Base-by-base conservation (phyloP, 2,888 invertebrate species). In the Fragum sueziense region DNA sequence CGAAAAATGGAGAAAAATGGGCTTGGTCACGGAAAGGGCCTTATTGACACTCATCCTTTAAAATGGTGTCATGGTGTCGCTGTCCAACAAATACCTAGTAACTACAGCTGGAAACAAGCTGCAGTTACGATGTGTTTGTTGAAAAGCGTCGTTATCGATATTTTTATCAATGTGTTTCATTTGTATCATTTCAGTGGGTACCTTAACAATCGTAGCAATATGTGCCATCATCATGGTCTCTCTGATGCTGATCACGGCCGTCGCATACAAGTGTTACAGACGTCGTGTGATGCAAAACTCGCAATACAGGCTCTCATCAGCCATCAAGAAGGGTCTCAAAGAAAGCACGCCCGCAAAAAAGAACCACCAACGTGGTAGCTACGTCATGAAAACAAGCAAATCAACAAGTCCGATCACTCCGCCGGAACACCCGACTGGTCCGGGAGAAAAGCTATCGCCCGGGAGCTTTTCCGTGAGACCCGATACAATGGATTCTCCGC, bases 241-340 rank as follows among this genome's bases (percentile, higher is more conserved):
- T 86, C 93, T 95, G 41, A 91, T 95, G 47, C 51, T 76, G n/a
- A 94, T 95, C 85, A 94, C 95, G 41, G 95, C 95, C 11, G 94
- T 95, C 86, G 95, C 95, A 33, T 95, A 95, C 93, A 95, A 95
- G 93, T 95, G 96, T 91, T 95, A 95, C 91, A 94, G 95, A 74
- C 94, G 95, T 20, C 94, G 95, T 65, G 93, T 94, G 72, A 93
- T 93, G 82, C 93, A 94, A 85, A 92, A 88, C 73, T 89, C 90
- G 25, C 89, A 89, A 72, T 90, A 87, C 77, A 84, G 91, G 14
- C 89, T 92, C 37, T 91, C 92, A 11, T 89, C 91, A 29, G 93
- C 92, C 74, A 92, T 92, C 70, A 91, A 91, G 79, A 92, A 91
- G 70, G 92, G 92, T 7, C 88, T 93, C n/a, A 90, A 91, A 76